Conservation (phyloP, 2,797 vertebrate species). For the Spinus olivaceus region DNA sequence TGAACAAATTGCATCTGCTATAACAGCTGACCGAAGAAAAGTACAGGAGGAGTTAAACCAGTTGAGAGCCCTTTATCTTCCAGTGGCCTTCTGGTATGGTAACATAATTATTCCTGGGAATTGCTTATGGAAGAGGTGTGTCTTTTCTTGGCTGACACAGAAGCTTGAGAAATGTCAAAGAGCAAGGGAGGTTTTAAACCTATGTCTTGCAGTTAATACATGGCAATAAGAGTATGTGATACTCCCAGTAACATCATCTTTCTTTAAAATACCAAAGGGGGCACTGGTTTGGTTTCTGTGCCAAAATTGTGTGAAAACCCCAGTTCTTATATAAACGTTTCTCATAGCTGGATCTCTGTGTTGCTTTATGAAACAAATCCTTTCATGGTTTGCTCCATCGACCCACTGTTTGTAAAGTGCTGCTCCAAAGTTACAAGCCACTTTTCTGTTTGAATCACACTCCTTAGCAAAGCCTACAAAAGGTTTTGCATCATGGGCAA, state of each 20-base stretch:
- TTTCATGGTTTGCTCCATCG: neutral
- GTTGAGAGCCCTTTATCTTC: neutral
- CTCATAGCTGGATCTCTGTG: neutral
- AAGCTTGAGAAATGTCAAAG: neutral
- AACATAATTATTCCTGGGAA: neutral
- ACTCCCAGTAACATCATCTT: neutral
- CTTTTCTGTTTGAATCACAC: neutral
- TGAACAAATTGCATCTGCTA: neutral
- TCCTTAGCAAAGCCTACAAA: neutral
- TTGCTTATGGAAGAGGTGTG: neutral
- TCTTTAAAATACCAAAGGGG: neutral
- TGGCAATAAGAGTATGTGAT: neutral
- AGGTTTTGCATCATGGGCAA: neutral
- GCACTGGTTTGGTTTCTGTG: neutral
- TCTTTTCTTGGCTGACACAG: neutral
- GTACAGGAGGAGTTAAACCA: neutral
- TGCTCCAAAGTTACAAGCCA: neutral
- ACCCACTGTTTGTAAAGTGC: neutral
- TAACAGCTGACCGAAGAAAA: neutral
- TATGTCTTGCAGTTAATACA: neutral
- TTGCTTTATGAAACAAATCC: neutral
- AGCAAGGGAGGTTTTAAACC: neutral
- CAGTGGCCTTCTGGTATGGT: neutral
- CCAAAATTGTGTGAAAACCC: neutral
- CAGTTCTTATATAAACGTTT: neutral